Conservation (phyloP, 92 coral and sea anemone species). For the Diadumene lineata region DNA sequence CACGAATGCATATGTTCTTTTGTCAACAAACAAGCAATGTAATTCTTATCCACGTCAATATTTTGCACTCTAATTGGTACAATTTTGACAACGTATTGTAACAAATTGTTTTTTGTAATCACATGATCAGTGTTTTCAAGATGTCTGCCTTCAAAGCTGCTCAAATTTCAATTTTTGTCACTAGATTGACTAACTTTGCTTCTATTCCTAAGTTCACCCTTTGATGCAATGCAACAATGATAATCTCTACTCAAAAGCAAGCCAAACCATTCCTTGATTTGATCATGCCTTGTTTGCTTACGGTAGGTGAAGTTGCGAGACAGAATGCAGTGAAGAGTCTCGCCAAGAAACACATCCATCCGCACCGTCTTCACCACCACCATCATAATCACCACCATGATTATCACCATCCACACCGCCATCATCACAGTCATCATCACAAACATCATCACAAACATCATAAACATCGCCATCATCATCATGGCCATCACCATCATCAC, state of each 20-base stretch:
- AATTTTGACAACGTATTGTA: too few species aligned
- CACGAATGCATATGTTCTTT: background rate
- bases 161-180: too few species aligned
- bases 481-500: constrained; percentile 7
- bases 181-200: too few species aligned
- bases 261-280: background rate
- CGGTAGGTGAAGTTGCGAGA: constrained; percentile 9
- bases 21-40: background rate
- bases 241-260: background rate
- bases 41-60: background rate
- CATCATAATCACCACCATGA: constrained; percentile 18
- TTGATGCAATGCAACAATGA: too few species aligned
- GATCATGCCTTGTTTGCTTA: background rate
- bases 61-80: too few species aligned
- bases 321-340: constrained; percentile 33
- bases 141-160: too few species aligned
- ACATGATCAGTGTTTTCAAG: too few species aligned
- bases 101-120: too few species aligned
- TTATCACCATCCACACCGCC: constrained; percentile 15
- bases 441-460: constrained; percentile 18
- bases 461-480: constrained; percentile 20
- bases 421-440: constrained; percentile 31
- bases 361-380: background rate
- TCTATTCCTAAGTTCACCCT: too few species aligned
- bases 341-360: constrained; percentile 3